Percentiles rank a stretch among this genome's conserved stretches.
These are phyloP conservation scores for Metopolophium dirhodum DNA, from an alignment of 1,140 invertebrate genomes.

Conservation along the genomic window DNA sequence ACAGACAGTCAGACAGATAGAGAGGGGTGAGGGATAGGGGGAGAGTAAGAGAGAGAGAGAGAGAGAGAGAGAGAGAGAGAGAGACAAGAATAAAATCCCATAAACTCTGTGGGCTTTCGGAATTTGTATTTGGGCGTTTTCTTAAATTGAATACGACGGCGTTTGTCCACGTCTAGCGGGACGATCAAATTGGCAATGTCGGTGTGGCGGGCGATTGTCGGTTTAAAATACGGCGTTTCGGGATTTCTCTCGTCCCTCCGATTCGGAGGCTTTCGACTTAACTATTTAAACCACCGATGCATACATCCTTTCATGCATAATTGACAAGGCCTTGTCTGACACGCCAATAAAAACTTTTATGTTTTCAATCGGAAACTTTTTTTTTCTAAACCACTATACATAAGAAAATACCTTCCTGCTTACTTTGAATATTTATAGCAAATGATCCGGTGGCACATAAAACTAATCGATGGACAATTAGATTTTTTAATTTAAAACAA, in stretches of 20 bases:
- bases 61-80: neutral
- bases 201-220: neutral
- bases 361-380: neutral
- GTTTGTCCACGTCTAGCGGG: neutral
- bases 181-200: constrained; percentile 13
- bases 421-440: neutral
- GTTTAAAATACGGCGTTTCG: neutral
- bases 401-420: neutral
- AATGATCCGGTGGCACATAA: neutral
- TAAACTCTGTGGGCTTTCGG: constrained; percentile 5
- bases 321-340: constrained; percentile 9
- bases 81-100: neutral
- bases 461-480: neutral
- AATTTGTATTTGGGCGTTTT: neutral
- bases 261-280: neutral
- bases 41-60: neutral
- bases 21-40: no score
- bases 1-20: no score
- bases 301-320: constrained; percentile 16
- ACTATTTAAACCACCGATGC: constrained; percentile 5
- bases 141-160: constrained; percentile 13
- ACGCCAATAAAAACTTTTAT: constrained; percentile 10
- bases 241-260: neutral
- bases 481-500: neutral
- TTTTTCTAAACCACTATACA: neutral